Evolutionary conservation across 2,113 vertebrate species (phyloP), one percentile per base, ranked within the genome.

Genomic region (Halichoerus grypus): DNA sequence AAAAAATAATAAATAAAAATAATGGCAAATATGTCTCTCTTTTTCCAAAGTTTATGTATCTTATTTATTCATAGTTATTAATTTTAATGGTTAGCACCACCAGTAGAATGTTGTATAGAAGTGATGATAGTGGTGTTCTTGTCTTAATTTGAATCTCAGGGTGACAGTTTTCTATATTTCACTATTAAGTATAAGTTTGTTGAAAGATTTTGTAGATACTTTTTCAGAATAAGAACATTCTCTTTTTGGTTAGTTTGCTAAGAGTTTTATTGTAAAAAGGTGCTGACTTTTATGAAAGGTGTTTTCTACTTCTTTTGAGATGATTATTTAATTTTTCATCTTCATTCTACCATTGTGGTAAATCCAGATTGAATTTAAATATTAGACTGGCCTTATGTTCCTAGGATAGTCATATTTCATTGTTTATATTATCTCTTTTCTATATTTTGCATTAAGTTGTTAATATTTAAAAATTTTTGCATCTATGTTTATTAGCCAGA

Each of bases 41-140:
- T 77, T 89, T 76, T 33, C 39, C 22, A 39, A 13, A 11, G 21
- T 71, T 95, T 61, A 63, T n/a, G 11, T 61, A 33, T 61, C 79
- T 61, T 95, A 33, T 36, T 95, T 87, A 80, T 26, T 87, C 53
- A 11, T 81, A 61, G 28, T 61, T 95, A 16, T 87, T 71, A 24
- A 33, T 87, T 92, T 71, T 8, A 71, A 4, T 67, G 28, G 12
- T 86, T 95, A 71, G 7, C 5, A 28, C 7, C 24, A 69, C 11
- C 3, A n/a, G 14, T 53, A 80, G 21, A 80, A 72, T 72, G 4
- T 72, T 87, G 53, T 87, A 39, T 31, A 87, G 42, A 86, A 61
- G 33, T 31, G 26, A 33, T 61, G 18, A 87, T 21, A 8, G 53
- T 90, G 65, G 11, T 39, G 26, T 53, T 61, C 15, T 49, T 65